A percentile compares a stretch with the other conserved stretches of the same genome.
phyloP scores from a whole-genome alignment of 2,797 vertebrate species.

The Leptoclinus maculatus region DNA sequence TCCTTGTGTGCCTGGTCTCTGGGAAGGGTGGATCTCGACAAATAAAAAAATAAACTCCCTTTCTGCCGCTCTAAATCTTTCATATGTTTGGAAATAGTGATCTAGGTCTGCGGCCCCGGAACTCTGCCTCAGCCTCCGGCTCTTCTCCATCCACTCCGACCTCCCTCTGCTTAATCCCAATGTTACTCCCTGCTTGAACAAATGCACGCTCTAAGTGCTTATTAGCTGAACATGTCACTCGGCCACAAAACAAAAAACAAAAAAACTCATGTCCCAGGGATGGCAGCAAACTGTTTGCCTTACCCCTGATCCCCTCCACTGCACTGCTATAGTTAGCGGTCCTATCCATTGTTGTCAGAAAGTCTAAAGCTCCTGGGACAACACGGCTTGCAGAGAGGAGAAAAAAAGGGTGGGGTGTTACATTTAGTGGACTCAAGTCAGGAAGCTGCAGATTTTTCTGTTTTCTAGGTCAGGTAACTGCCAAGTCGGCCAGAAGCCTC shows the following conservation, averaged over 20 bases:
- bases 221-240: constrained; percentile 54
- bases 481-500: constrained; percentile 71
- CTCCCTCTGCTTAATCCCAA: constrained; percentile 53
- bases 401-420: constrained; percentile 69
- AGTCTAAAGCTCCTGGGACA: constrained; percentile 68
- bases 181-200: constrained; percentile 40
- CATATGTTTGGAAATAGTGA: constrained; percentile 29
- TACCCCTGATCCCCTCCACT: constrained; percentile 22
- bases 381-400: constrained; percentile 43
- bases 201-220: constrained; percentile 58
- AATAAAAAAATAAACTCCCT: constrained; percentile 29
- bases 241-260: background rate
- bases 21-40: constrained; percentile 5
- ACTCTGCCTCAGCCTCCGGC: constrained; percentile 18
- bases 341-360: constrained; percentile 81
- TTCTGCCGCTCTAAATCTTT: constrained; percentile 47
- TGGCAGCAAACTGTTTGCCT: constrained; percentile 61
- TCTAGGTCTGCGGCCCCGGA: constrained; percentile 15
- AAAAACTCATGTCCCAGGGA: constrained; percentile 54
- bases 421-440: constrained; percentile 70
- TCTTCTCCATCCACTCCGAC: constrained; percentile 15
- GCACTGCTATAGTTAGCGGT: constrained; percentile 76
- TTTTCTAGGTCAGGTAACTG: constrained; percentile 85
- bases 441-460: constrained; percentile 64
- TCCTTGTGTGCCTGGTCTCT: constrained; percentile 13